Evolutionary conservation across 2,113 vertebrate genomes (phyloP).

Genomic region (Amblyornis subalaris): DNA sequence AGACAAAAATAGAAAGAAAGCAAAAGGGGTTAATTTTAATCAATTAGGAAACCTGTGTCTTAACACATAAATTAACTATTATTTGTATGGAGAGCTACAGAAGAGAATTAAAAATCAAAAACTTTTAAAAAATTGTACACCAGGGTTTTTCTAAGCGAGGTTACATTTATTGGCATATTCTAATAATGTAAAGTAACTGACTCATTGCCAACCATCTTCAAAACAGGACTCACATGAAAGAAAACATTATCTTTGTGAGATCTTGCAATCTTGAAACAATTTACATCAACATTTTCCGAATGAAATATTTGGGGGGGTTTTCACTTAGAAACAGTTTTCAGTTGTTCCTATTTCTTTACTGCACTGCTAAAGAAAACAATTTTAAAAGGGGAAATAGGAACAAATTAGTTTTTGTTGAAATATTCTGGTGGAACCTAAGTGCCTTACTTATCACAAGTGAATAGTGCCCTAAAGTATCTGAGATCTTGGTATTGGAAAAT

Average conservation of each 20-base stretch:
- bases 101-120: background rate
- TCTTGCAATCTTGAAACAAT: background rate
- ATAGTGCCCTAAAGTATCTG: background rate
- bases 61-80: background rate
- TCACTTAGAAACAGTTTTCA: background rate
- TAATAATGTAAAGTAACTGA: background rate
- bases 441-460: background rate
- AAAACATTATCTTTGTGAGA: background rate
- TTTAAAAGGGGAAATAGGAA: background rate
- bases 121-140: fast-evolving
- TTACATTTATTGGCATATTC: background rate
- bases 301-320: background rate
- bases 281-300: background rate
- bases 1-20: background rate
- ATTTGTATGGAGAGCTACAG: background rate
- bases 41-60: background rate
- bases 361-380: background rate
- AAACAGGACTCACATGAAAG: background rate
- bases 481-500: background rate
- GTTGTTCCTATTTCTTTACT: background rate
- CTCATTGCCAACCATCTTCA: background rate
- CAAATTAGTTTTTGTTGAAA: background rate
- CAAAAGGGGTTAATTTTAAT: background rate
- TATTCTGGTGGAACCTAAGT: background rate
- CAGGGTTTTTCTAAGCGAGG: fast-evolving